Evolutionary conservation across 2,113 vertebrate genomes (phyloP), one percentile per base, ranked within the genome.

Genomic region (Perca fluviatilis): DNA sequence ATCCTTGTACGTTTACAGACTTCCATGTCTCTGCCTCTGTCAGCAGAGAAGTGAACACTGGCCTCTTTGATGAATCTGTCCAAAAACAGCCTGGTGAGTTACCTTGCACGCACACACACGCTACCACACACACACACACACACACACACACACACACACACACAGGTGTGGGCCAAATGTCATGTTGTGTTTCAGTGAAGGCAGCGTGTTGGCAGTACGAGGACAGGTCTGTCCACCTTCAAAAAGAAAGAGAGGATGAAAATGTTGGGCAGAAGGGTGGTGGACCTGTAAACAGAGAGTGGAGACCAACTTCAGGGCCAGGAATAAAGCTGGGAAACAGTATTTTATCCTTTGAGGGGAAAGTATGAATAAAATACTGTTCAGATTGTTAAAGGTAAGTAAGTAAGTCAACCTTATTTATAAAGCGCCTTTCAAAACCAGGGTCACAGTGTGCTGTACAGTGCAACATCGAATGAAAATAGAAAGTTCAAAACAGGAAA

Each of bases 1-100:
- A 72, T 64, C 70, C 61, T 18, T 19, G 57, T 50, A 53, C 43
- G 46, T 73, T 88, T 74, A 85, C 84, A 88, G 47, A 85, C 85
- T 75, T n/a, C 72, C 79, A 70, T 75, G 70, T 91, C 79, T 86
- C 21, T 73, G 77, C 75, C 21, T 25, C 75, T 71, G 84, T 84
- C 84, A 74, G 89, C 79, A 70, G 13, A 56, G 53, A 83, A 50
- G 58, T 5, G 80, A 93, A 95, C 94, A 95, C 91, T 93, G 87
- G 79, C 27, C 69, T 90, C 94, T 95, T 95, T 94, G 93, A 95
- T 83, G 82, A 84, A 67, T 78, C 73, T 50, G 89, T 88, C 84
- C 84, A 71, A 86, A 92, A 93, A 92, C 86, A 93, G 75, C 74
- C 86, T 5, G 25, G 7, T 47, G 79, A 80, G 89, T 89, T 89